These are phyloP conservation scores for Phylloscopus trochiloides DNA, from an alignment of 2,113 vertebrate species.

Conservation along the genomic window DNA sequence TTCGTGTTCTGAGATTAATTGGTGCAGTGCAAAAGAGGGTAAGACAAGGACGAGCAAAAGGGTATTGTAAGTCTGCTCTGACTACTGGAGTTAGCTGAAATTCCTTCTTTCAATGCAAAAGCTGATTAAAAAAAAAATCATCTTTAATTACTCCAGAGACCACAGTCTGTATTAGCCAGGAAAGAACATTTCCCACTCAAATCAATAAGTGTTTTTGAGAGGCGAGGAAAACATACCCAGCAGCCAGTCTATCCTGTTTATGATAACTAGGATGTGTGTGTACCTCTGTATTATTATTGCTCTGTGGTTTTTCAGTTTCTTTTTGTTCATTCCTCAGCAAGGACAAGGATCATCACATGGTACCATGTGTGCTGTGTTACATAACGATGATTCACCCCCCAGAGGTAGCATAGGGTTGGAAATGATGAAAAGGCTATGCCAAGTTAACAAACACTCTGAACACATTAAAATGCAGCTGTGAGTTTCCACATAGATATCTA, in stretches of 20 bases:
- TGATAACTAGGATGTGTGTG: neutral
- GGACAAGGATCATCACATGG: neutral
- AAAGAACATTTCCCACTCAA: constrained; percentile 12
- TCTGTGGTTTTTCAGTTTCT: neutral
- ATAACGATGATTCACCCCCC: neutral
- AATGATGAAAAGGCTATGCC: constrained; percentile 34
- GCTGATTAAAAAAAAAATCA: neutral
- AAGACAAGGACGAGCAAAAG: neutral
- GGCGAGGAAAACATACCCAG: neutral
- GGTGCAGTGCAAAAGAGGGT: neutral
- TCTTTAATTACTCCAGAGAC: neutral
- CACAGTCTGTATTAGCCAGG: neutral
- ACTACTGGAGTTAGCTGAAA: neutral
- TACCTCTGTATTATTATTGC: neutral
- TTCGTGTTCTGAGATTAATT: neutral
- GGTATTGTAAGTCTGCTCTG: neutral
- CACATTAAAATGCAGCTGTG: constrained; percentile 20
- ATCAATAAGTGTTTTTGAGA: neutral
- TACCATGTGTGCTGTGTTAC: neutral
- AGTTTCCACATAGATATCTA: constrained; percentile 10
- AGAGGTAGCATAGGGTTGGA: neutral
- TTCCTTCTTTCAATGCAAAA: neutral
- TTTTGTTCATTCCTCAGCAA: neutral
- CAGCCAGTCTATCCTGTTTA: neutral
- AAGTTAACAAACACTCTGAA: constrained; percentile 20